Percentiles rank a stretch among this genome's conserved stretches.
Conservation (phyloP, 2,113 vertebrate species). For the Actenoides lindsayi region DNA sequence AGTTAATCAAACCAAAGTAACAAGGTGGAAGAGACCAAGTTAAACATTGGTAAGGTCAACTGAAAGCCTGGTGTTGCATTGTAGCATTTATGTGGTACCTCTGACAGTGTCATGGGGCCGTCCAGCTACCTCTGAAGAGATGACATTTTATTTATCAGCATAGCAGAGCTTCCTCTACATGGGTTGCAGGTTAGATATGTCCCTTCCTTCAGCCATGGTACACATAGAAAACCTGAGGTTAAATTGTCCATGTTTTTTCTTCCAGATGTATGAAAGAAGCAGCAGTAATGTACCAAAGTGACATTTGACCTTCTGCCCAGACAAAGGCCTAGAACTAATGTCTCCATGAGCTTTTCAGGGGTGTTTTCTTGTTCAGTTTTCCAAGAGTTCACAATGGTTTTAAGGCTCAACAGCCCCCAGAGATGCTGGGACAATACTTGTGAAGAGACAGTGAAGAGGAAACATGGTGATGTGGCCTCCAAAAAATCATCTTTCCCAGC, state of each 20-base stretch:
- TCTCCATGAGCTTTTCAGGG: neutral
- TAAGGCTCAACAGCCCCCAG: neutral
- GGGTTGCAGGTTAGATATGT: neutral
- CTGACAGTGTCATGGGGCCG: neutral
- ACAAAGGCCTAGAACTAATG: neutral
- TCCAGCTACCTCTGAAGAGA: neutral
- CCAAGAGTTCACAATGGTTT: neutral
- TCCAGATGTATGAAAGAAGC: neutral
- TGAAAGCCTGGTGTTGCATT: neutral
- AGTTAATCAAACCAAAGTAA: neutral
- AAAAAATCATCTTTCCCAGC: neutral
- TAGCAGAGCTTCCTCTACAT: neutral
- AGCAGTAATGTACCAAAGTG: neutral
- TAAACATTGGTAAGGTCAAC: neutral
- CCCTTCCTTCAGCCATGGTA: neutral
- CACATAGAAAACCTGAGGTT: fast-evolving
- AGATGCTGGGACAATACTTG: neutral
- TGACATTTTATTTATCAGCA: neutral
- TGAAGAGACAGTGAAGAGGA: neutral
- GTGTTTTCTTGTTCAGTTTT: neutral
- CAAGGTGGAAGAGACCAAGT: neutral
- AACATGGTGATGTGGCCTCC: neutral
- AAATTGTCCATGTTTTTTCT: neutral
- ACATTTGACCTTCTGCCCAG: neutral
- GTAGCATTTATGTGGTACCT: neutral